Evolutionary conservation across 37 sponge, comb jelly and placozoan genomes (phyloP).

Genomic region (Spongilla lacustris): DNA sequence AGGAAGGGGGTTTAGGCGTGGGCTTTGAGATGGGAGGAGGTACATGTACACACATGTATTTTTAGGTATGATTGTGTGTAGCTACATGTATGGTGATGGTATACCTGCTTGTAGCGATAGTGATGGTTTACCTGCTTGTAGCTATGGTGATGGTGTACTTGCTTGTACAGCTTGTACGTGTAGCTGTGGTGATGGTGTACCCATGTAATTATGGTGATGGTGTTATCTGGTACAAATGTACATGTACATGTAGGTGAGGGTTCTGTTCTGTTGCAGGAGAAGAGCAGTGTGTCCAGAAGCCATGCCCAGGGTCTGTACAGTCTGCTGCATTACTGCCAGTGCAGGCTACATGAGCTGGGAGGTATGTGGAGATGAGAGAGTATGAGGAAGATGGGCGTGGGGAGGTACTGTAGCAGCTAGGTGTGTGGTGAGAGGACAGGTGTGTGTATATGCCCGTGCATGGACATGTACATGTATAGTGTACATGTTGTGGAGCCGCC

Average conservation of each 20-base stretch:
- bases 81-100: too few species aligned
- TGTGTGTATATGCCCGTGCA: too few species aligned
- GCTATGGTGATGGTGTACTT: too few species aligned
- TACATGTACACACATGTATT: neutral
- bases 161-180: too few species aligned
- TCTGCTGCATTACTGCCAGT: conserved; percentile 19
- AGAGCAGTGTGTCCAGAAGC: conserved; percentile 1
- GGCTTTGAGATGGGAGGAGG: neutral
- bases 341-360: neutral
- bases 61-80: too few species aligned
- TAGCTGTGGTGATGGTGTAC: too few species aligned
- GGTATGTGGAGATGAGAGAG: neutral
- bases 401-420: too few species aligned
- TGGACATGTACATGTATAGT: too few species aligned
- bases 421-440: too few species aligned
- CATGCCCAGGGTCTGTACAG: neutral
- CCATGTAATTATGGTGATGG: too few species aligned
- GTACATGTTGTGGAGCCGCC: neutral
- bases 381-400: neutral
- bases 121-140: too few species aligned
- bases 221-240: neutral
- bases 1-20: neutral
- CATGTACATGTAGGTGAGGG: neutral
- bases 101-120: too few species aligned
- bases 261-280: neutral